Percentiles rank a stretch among this genome's conserved stretches.
Evolutionary conservation across 2,888 invertebrate genomes (phyloP).

Genomic region (Xiphydria camelus): DNA sequence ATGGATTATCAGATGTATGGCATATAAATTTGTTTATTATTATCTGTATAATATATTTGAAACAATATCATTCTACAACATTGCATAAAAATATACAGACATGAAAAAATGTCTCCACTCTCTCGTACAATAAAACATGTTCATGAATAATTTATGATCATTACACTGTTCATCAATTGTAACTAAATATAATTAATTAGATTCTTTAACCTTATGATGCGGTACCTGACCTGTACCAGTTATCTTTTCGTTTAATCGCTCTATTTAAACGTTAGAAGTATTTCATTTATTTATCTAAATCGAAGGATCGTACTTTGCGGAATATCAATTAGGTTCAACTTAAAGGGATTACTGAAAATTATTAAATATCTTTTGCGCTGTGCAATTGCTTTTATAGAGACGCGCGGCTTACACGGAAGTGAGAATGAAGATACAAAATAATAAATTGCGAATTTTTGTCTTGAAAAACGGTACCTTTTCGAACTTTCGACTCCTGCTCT

Average conservation of each 20-base stretch:
- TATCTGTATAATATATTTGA: conserved; percentile 58
- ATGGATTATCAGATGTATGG: conserved; percentile 34
- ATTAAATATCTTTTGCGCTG: no score
- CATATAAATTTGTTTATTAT: conserved; percentile 58
- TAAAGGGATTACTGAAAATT: no score
- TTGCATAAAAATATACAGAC: conserved; percentile 59
- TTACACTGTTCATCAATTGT: conserved; percentile 29
- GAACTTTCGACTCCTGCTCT: no score
- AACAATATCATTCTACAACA: conserved; percentile 59
- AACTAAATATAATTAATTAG: conserved; percentile 35
- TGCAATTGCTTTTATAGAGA: no score
- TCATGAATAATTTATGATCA: conserved; percentile 46
- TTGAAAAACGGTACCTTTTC: no score
- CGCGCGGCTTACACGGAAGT: no score
- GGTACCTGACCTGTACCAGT: conserved; percentile 31
- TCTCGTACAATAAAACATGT: conserved; percentile 56
- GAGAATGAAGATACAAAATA: no score
- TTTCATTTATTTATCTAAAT: conserved; percentile 14
- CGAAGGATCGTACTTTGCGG: neutral
- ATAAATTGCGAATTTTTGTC: no score
- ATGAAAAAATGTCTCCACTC: conserved; percentile 58
- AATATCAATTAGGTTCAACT: no score
- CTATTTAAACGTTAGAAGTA: conserved; percentile 26
- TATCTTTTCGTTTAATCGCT: conserved; percentile 29
- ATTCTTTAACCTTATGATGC: conserved; percentile 24